Evolutionary conservation across 2,888 invertebrate species (phyloP), one percentile per base, ranked within the genome.

Genomic region (Junonia oenone): DNA sequence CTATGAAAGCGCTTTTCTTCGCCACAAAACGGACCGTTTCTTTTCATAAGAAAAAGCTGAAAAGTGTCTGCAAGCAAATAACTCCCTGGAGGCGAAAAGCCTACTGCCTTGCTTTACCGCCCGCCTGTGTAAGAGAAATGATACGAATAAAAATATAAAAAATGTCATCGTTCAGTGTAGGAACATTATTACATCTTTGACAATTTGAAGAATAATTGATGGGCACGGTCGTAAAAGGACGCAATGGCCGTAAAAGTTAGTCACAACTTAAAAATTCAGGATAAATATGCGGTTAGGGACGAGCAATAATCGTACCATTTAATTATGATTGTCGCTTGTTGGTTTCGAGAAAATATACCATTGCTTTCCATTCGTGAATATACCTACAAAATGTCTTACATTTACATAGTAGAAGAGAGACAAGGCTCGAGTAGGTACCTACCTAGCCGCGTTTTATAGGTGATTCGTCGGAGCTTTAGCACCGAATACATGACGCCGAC

Each of bases 51-150:
- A 82, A 87, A 87, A 87, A 85, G 82, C 84, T 89, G 86, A 87
- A 89, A 89, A 89, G 88, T 89, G 90, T 89, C 89, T 89, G 76
- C 90, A 81, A 83, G 87, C 90, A 88, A 87, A 89, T 88, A 87
- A 84, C 84, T 90, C 89, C 89, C 90, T 81, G 71, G 89, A 83
- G 89, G 89, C 80, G 68, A 78, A 82, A 83, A 80, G 78, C 87
- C 87, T 81, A 88, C 87, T 88, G 90, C 83, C 87, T 86, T 80
- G 83, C 82, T 84, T 87, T 86, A 78, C 80, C 75, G 76, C 69
- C 70, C 69, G 76, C 72, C 75, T 76, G 76, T 70, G 45, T 55
- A 73, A 62, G 68, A 73, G 73, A 74, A 75, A 76, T 81, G 77
- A 83, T 80, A 78, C 76, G 76, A 75, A 84, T 83, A 82, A 80